A percentile compares a stretch with the other conserved stretches of the same genome.
Conservation (phyloP, 2,888 invertebrate species). For the Aspidiotus destructor region DNA sequence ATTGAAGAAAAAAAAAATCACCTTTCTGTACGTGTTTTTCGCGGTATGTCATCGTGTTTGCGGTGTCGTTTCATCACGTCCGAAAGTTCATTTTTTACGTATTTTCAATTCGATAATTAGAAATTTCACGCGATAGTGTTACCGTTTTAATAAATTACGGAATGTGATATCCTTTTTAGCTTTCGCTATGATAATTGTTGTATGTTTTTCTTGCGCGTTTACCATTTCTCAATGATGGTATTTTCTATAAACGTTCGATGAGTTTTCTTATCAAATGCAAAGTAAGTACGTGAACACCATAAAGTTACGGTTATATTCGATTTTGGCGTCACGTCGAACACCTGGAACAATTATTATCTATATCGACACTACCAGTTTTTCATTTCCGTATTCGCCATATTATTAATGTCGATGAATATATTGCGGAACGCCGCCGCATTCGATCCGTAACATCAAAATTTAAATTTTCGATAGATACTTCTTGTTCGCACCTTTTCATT, state of each 20-base stretch:
- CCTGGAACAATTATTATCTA: background rate
- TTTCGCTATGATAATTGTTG: background rate
- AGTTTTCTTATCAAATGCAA: constrained; percentile 12
- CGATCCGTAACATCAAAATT: no score
- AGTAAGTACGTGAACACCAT: constrained; percentile 19
- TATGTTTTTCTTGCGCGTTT: background rate
- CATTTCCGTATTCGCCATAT: no score
- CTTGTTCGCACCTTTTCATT: no score
- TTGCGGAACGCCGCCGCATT: no score
- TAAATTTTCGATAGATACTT: no score
- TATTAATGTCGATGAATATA: no score
- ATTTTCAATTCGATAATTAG: background rate
- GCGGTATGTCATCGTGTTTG: constrained; percentile 24
- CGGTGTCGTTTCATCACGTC: constrained; percentile 7
- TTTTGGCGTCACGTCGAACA: background rate
- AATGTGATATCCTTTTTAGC: constrained; percentile 10
- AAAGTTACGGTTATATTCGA: background rate
- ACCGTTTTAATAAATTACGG: no score
- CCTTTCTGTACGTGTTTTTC: constrained; percentile 4
- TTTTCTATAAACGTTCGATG: background rate
- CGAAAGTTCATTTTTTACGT: background rate
- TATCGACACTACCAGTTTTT: no score
- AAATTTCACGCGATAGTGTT: no score
- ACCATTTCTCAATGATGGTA: background rate
- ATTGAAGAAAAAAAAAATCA: no score